Conservation (phyloP, 2,888 invertebrate genomes). For the Oscheius onirici region DNA sequence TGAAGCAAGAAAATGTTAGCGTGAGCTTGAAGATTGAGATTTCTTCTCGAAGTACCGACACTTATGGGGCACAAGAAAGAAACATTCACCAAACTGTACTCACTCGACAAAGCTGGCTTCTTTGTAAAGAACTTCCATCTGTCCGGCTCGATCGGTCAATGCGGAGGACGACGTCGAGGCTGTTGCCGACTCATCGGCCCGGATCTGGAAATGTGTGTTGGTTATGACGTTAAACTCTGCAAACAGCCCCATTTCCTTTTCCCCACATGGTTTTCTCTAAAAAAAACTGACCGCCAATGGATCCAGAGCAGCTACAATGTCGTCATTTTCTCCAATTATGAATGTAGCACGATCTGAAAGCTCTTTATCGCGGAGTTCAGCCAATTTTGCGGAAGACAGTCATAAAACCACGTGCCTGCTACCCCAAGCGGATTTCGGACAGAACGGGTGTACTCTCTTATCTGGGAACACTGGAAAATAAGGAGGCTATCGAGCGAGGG, state of each 20-base stretch:
- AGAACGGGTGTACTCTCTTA: too few species aligned
- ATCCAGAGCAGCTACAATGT: conserved; percentile 28
- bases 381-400: too few species aligned
- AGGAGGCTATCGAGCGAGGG: too few species aligned
- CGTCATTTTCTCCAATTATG: conserved; percentile 8
- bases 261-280: neutral
- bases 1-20: too few species aligned
- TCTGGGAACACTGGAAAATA: too few species aligned
- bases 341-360: neutral
- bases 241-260: neutral
- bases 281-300: conserved; percentile 17
- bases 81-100: too few species aligned
- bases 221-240: conserved; percentile 10
- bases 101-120: conserved; percentile 54
- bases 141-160: conserved; percentile 26
- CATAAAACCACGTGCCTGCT: too few species aligned
- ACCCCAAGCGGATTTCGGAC: too few species aligned
- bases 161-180: neutral
- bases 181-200: neutral
- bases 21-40: too few species aligned
- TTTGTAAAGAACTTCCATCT: conserved; percentile 56
- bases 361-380: too few species aligned
- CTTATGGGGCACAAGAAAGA: too few species aligned
- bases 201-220: conserved; percentile 13
- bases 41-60: too few species aligned